Conservation (phyloP, 2,113 vertebrate species). For the Aptenodytes patagonicus region DNA sequence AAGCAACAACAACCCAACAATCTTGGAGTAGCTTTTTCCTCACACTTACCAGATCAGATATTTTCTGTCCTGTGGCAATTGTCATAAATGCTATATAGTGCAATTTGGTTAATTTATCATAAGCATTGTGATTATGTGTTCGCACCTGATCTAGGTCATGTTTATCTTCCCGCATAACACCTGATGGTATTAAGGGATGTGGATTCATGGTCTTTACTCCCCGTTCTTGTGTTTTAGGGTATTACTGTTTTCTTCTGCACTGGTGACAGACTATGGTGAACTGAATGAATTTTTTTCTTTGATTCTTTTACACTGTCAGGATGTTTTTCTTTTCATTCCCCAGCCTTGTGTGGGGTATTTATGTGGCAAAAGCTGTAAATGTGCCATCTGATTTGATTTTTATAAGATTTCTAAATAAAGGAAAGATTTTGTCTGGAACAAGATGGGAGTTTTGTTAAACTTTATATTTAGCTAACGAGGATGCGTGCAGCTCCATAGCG, state of each 20-base stretch:
- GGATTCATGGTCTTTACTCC: background rate
- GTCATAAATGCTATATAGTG: background rate
- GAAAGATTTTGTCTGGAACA: background rate
- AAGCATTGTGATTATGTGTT: background rate
- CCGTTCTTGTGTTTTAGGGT: background rate
- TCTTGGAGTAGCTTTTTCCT: background rate
- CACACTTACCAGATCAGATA: rapidly evolving
- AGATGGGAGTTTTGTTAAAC: background rate
- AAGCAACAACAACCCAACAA: background rate
- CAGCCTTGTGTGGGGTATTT: background rate
- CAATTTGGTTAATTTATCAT: background rate
- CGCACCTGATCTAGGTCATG: background rate
- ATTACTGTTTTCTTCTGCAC: background rate
- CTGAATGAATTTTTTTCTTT: background rate
- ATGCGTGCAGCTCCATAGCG: background rate
- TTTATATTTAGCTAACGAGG: background rate
- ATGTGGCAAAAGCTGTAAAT: background rate
- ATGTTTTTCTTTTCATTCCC: background rate
- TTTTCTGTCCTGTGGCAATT: background rate
- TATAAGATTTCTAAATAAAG: background rate
- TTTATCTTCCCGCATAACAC: background rate
- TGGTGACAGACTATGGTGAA: background rate
- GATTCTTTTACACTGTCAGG: background rate
- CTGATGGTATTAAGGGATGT: background rate
- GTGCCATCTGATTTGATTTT: background rate